phyloP scores from a whole-genome alignment of 2,797 vertebrate genomes.

The Champsocephalus esox region DNA sequence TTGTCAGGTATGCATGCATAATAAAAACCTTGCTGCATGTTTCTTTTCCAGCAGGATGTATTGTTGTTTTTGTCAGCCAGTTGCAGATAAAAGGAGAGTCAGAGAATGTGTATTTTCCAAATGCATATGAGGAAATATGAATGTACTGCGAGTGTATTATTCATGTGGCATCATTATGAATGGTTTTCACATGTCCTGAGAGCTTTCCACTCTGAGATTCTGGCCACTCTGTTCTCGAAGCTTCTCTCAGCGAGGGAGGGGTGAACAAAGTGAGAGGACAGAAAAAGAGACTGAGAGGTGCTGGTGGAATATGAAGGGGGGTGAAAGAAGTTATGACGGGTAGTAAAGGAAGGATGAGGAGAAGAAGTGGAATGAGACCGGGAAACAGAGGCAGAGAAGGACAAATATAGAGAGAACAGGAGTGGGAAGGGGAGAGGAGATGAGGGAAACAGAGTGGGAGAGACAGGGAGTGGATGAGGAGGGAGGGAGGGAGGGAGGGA shows the following conservation, averaged over 20 bases:
- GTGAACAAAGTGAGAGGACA: slow-evolving; percentile 23
- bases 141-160: slow-evolving; percentile 63
- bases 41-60: slow-evolving; percentile 22
- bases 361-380: slow-evolving; percentile 34
- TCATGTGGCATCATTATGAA: slow-evolving; percentile 67
- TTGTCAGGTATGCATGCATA: slow-evolving; percentile 45
- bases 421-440: slow-evolving; percentile 28
- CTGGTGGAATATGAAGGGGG: slow-evolving; percentile 38
- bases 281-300: slow-evolving; percentile 25
- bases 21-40: slow-evolving; percentile 28
- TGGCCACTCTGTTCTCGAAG: slow-evolving; percentile 68
- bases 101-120: background rate
- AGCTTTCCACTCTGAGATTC: slow-evolving; percentile 52
- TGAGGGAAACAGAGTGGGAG: slow-evolving; percentile 52
- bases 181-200: slow-evolving; percentile 64
- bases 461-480: slow-evolving; percentile 27
- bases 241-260: slow-evolving; percentile 57
- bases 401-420: slow-evolving; percentile 62
- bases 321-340: slow-evolving; percentile 18
- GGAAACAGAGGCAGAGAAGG: slow-evolving; percentile 47
- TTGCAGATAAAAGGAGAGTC: slow-evolving; percentile 3
- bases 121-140: slow-evolving; percentile 43
- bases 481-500: slow-evolving; percentile 7
- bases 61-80: slow-evolving; percentile 40
- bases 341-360: background rate